phyloP scores from a whole-genome alignment of 2,113 vertebrate genomes.

The Oncorhynchus masou region DNA sequence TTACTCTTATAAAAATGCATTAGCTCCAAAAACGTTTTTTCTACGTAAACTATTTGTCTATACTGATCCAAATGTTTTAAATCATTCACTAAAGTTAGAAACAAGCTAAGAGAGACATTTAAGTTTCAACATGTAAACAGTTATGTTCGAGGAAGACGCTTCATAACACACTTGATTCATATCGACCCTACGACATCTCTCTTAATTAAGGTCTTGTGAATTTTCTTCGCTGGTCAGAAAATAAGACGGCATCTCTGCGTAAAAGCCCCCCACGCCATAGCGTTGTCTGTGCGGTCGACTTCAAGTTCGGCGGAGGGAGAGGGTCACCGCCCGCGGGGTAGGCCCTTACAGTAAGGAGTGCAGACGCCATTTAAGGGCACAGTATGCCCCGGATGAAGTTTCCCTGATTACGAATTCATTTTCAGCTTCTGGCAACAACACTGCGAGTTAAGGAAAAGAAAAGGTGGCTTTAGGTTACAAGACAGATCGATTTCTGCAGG shows the following conservation, averaged over 20 bases:
- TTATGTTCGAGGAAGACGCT: conserved; percentile 10
- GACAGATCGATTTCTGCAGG: conserved; percentile 33
- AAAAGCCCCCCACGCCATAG: conserved; percentile 66
- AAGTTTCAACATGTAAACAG: conserved; percentile 5
- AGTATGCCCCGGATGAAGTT: conserved; percentile 66
- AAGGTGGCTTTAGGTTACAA: conserved; percentile 41
- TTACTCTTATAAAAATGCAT: conserved; percentile 1
- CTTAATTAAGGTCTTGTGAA: neutral
- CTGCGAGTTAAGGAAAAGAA: neutral
- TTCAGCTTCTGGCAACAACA: conserved; percentile 19
- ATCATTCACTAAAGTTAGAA: neutral
- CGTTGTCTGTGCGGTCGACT: conserved; percentile 73
- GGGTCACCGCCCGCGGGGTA: conserved; percentile 18
- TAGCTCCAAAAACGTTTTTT: neutral
- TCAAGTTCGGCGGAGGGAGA: conserved; percentile 77
- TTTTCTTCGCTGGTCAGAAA: conserved; percentile 26
- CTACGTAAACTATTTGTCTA: too few relatives aligned
- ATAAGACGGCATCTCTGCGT: conserved; percentile 32
- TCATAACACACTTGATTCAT: neutral
- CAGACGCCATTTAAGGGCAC: conserved; percentile 44
- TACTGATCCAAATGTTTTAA: neutral
- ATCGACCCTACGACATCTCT: conserved; percentile 2
- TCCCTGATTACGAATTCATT: conserved; percentile 59
- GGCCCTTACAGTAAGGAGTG: conserved; percentile 44
- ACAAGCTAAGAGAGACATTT: neutral